Evolutionary conservation across 2,888 invertebrate genomes (phyloP).

Genomic region (Drosophila parthenogenetica): DNA sequence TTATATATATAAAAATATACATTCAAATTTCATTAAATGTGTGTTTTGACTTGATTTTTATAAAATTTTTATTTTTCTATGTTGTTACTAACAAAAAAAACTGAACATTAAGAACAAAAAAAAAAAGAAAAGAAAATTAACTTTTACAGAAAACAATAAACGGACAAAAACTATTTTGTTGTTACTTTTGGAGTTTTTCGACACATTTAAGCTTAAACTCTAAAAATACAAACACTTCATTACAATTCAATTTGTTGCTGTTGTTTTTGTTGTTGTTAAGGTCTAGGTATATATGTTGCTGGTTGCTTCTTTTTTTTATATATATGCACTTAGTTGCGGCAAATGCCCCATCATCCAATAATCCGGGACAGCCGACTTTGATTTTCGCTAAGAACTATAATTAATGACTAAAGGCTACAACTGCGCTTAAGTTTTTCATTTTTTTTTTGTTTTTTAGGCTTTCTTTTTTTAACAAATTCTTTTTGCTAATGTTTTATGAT

Average conservation of each 20-base stretch:
- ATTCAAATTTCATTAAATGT: conserved; percentile 25
- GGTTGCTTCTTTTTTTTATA: conserved; percentile 31
- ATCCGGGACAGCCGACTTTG: conserved; percentile 60
- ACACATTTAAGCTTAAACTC: conserved; percentile 43
- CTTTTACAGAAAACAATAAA: conserved; percentile 18
- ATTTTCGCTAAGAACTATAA: conserved; percentile 76
- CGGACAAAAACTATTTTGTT: conserved; percentile 20
- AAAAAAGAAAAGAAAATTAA: conserved; percentile 23
- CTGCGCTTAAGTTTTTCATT: conserved; percentile 56
- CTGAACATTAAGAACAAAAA: neutral
- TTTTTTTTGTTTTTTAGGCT: conserved; percentile 19
- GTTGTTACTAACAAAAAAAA: conserved; percentile 8
- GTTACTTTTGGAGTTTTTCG: conserved; percentile 48
- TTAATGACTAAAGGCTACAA: conserved; percentile 79
- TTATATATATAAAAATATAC: conserved; percentile 13
- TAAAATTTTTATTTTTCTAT: conserved; percentile 28
- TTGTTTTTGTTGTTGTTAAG: conserved; percentile 35
- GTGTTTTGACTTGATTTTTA: conserved; percentile 41
- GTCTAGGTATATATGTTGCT: conserved; percentile 41
- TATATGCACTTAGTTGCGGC: conserved; percentile 78
- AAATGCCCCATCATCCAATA: conserved; percentile 27
- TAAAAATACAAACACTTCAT: conserved; percentile 67
- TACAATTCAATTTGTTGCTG: conserved; percentile 52
- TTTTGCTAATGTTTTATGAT: conserved; percentile 61
- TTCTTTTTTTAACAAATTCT: conserved; percentile 64